phyloP scores from a whole-genome alignment of 2,888 invertebrate genomes.

The Diloba caeruleocephala region DNA sequence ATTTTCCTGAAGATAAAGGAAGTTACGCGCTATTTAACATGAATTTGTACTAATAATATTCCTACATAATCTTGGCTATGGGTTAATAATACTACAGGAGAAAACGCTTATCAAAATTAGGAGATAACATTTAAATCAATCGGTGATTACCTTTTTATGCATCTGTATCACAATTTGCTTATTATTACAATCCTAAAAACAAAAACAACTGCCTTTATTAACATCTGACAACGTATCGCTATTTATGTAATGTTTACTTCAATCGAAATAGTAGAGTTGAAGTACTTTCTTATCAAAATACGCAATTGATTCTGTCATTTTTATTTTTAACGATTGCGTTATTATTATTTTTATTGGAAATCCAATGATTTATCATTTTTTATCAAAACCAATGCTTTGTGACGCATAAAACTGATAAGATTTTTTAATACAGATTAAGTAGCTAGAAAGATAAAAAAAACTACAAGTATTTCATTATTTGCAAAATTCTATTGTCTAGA shows the following conservation, averaged over 20 bases:
- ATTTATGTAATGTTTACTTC: neutral
- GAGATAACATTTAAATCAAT: no score
- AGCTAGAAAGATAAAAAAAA: conserved; percentile 10
- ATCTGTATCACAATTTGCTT: no score
- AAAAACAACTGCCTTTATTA: no score
- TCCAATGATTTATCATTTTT: conserved; percentile 26
- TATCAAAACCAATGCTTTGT: conserved; percentile 26
- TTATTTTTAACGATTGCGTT: conserved; percentile 52
- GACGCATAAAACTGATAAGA: neutral
- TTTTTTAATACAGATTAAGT: neutral
- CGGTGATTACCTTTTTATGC: no score
- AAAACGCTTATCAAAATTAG: no score
- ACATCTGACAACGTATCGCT: no score
- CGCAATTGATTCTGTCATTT: conserved; percentile 39
- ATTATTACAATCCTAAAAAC: no score
- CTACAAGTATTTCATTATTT: neutral
- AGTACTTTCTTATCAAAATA: conserved; percentile 12
- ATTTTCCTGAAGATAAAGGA: no score
- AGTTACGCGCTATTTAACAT: no score
- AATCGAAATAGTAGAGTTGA: neutral
- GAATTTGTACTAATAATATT: no score
- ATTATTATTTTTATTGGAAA: conserved; percentile 30
- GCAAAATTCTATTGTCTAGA: neutral
- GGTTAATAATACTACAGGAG: no score
- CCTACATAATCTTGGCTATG: no score